A percentile compares a stretch with the other conserved stretches of the same genome.
These are phyloP conservation scores for Scelioninae gen. 2 DNA, from an alignment of 2,888 invertebrate genomes.

Conservation along the genomic window DNA sequence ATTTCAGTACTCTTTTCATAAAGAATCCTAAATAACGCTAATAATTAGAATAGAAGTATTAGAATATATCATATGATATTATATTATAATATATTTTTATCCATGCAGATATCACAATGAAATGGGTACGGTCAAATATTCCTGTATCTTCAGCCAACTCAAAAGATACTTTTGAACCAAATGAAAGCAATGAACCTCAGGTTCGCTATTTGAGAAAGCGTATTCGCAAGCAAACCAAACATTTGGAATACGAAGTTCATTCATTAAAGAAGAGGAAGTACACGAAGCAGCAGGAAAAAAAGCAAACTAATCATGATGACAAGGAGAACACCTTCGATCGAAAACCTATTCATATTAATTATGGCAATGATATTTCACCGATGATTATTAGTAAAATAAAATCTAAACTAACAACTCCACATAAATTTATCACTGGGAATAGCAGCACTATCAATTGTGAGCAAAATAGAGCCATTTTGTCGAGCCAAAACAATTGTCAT, in stretches of 20 bases:
- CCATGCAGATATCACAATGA: slow-evolving; percentile 5
- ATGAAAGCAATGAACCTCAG: not conserved
- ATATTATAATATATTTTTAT: too few relatives aligned
- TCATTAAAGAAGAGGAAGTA: slow-evolving; percentile 19
- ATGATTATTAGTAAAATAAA: not conserved
- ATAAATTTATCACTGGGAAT: too few relatives aligned
- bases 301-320: not conserved
- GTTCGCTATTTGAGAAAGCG: slow-evolving; percentile 12
- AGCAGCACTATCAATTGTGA: too few relatives aligned
- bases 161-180: too few relatives aligned
- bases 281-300: slow-evolving; percentile 3
- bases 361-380: too few relatives aligned
- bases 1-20: too few relatives aligned
- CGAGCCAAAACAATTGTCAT: too few relatives aligned
- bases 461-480: too few relatives aligned
- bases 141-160: not conserved
- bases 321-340: not conserved
- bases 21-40: not conserved
- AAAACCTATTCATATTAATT: not conserved
- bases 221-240: not conserved
- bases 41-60: too few relatives aligned
- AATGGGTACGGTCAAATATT: slow-evolving; percentile 19
- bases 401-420: too few relatives aligned
- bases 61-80: too few relatives aligned
- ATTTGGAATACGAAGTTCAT: not conserved